A percentile compares a stretch with the other conserved stretches of the same genome.
Conservation (phyloP, 2,113 vertebrate species). For the Tachycineta bicolor region DNA sequence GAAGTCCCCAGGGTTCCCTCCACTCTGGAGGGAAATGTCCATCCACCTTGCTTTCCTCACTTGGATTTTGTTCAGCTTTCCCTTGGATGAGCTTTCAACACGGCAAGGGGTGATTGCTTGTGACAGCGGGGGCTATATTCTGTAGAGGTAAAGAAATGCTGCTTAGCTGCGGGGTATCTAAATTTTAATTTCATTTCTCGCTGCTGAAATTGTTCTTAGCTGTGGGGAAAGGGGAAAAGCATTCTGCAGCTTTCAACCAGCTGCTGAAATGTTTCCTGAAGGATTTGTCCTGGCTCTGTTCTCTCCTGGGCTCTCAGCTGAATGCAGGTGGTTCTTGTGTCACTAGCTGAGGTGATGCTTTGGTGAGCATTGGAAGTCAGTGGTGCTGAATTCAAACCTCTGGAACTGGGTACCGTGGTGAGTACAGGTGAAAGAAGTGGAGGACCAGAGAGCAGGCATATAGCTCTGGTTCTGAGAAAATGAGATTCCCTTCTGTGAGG, state of each 20-base stretch:
- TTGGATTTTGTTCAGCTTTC: background rate
- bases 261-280: background rate
- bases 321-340: background rate
- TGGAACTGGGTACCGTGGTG: background rate
- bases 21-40: background rate
- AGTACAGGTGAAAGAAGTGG: background rate
- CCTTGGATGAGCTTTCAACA: background rate
- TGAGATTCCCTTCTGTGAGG: background rate
- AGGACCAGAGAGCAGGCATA: background rate
- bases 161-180: background rate
- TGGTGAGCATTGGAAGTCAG: background rate
- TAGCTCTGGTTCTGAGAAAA: background rate
- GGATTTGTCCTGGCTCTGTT: background rate
- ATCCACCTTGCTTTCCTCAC: background rate
- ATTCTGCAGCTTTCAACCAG: background rate
- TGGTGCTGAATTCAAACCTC: background rate
- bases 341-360: background rate
- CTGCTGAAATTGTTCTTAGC: background rate
- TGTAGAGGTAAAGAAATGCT: background rate
- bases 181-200: background rate
- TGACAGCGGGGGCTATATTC: background rate
- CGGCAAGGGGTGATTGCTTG: fast-evolving
- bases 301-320: background rate
- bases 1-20: background rate
- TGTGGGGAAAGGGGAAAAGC: background rate